Conservation (phyloP, 2,113 vertebrate species). For the Amazona vittata region DNA sequence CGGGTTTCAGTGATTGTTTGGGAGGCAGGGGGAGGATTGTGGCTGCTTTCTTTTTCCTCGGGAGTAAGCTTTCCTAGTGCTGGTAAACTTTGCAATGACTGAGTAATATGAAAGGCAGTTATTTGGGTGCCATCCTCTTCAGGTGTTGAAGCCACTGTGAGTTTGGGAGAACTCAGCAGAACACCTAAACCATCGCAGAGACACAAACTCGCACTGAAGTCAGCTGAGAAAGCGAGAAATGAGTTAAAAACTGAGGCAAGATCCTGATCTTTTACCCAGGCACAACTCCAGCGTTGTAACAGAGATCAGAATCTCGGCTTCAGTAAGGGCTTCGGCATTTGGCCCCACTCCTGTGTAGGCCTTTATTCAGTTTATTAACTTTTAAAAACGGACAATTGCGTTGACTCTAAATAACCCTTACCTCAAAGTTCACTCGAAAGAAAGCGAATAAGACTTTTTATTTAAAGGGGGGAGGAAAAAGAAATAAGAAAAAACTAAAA, state of each 20-base stretch:
- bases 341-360: background rate
- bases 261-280: slow-evolving; percentile 59
- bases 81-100: background rate
- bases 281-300: slow-evolving; percentile 44
- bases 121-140: background rate
- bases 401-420: slow-evolving; percentile 73
- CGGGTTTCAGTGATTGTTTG: background rate
- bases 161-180: slow-evolving; percentile 7
- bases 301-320: slow-evolving; percentile 45
- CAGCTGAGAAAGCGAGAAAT: slow-evolving; percentile 25
- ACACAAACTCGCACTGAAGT: background rate
- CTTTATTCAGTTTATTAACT: slow-evolving; percentile 57
- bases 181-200: background rate
- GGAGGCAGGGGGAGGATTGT: background rate
- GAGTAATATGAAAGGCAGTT: background rate
- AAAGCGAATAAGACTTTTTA: slow-evolving; percentile 73
- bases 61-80: background rate
- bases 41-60: background rate
- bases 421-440: slow-evolving; percentile 76
- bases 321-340: background rate
- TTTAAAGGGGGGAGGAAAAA: background rate
- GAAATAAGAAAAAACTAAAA: slow-evolving; percentile 36
- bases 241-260: slow-evolving; percentile 52
- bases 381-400: slow-evolving; percentile 50
- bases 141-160: background rate